A percentile compares a stretch with the other conserved stretches of the same genome.
These are phyloP conservation scores for Galagoides demidoff DNA, from an alignment of 2,797 vertebrate genomes.

Conservation along the genomic window DNA sequence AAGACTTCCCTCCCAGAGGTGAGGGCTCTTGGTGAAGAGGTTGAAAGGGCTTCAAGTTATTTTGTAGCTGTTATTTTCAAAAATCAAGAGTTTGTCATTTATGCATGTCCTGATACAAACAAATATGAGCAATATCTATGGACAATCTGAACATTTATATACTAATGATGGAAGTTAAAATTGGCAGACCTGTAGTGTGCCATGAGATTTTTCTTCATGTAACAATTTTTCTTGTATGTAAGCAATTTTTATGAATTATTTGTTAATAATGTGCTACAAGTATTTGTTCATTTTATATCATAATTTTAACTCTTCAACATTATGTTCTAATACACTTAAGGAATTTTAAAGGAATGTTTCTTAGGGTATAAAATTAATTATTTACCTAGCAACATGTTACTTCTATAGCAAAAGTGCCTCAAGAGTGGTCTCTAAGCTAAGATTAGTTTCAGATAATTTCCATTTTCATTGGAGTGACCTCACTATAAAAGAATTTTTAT, in stretches of 20 bases:
- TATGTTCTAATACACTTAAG: not conserved
- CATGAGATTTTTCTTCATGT: too few species aligned
- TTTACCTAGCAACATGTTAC: not conserved
- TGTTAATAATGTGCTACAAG: too few species aligned
- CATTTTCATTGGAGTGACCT: not conserved
- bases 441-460: not conserved
- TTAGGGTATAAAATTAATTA: not conserved
- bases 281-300: too few species aligned
- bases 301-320: not conserved
- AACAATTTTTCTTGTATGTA: too few species aligned
- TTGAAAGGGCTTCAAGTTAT: not conserved
- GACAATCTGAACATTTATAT: too few species aligned
- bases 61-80: not conserved
- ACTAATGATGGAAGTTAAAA: too few species aligned
- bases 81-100: not conserved
- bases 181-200: too few species aligned
- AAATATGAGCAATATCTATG: too few species aligned
- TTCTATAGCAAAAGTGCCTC: not conserved
- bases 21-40: not conserved
- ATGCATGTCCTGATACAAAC: not conserved
- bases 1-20: not conserved
- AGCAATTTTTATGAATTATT: too few species aligned
- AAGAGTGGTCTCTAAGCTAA: not conserved
- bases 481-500: not conserved
- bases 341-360: not conserved